Conservation (phyloP, 1,140 invertebrate genomes). For the Sminthurides bifidus region DNA sequence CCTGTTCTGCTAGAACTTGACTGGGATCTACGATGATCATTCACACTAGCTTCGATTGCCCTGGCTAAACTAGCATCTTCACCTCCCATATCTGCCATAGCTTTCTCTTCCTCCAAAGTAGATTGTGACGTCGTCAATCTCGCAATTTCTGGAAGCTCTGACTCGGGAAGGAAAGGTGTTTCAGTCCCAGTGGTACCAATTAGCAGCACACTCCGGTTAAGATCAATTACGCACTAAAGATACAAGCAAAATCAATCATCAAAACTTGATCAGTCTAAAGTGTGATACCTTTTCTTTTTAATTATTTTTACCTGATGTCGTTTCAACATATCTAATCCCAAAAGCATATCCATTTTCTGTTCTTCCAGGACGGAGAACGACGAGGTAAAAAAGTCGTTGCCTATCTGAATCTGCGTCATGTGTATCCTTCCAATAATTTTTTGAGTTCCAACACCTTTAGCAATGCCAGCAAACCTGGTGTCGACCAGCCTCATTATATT, state of each 20-base stretch:
- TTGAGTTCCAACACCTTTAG: slow-evolving; percentile 89
- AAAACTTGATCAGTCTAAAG: not conserved
- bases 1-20: not conserved
- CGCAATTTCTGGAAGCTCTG: not conserved
- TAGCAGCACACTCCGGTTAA: slow-evolving; percentile 65
- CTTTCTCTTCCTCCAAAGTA: slow-evolving; percentile 36
- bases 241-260: slow-evolving; percentile 14
- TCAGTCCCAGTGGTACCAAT: not conserved
- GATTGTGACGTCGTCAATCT: slow-evolving; percentile 36
- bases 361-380: slow-evolving; percentile 96
- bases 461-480: slow-evolving; percentile 83
- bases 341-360: slow-evolving; percentile 95
- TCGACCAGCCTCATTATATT: slow-evolving; percentile 94
- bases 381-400: slow-evolving; percentile 81
- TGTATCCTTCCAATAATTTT: slow-evolving; percentile 91
- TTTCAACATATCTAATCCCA: slow-evolving; percentile 94
- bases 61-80: slow-evolving; percentile 52
- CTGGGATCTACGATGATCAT: slow-evolving; percentile 31
- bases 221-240: slow-evolving; percentile 76
- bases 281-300: not conserved
- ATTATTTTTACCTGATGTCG: slow-evolving; percentile 64
- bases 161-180: not conserved
- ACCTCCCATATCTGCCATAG: slow-evolving; percentile 35
- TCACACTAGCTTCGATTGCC: slow-evolving; percentile 47
- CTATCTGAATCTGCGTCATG: slow-evolving; percentile 93